Evolutionary conservation across 1,140 invertebrate genomes (phyloP), one percentile per base, ranked within the genome.

Genomic region (Nasonia giraulti): DNA sequence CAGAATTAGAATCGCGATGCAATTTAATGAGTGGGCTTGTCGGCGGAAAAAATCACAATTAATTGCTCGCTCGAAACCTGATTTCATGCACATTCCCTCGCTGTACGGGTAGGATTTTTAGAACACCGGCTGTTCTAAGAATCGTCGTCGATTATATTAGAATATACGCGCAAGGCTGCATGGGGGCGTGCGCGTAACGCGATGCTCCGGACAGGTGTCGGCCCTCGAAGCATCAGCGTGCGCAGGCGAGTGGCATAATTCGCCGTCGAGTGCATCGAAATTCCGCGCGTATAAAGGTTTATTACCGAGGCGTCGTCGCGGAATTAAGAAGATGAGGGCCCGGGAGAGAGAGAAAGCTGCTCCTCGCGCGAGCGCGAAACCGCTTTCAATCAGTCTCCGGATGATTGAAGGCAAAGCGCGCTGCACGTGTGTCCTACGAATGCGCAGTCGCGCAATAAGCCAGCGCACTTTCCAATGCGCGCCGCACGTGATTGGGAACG

Each of bases 401-500:
- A 33, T 71, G 68, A 71, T 71, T 33, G 23, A 27, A 71, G 23
- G 23, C 68, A n/a, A 10, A 7, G 62, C 62, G 1, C 11, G 62
- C 62, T 17, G 68, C 23, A 31, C 68, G 27, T 71, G 68, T 33
- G 68, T 62, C 55, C 55, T 37, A 37, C 33, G 33, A 37, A 37
- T 5, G 14, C 68, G 68, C 23, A 23, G 8, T 27, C 33, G 68
- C 23, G 23, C 4, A 69, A 71, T 31, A 33, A 71, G 23, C 23
- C 23, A 8, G 20, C 23, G 40, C 6, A 50, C 74, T 76, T 76
- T 76, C 74, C 12, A 74, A 74, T 77, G 44, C 40, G 31, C 33
- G 5, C 68, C 33, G 73, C 75, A 50, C 75, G 75, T 50, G 76
- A 78, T 62, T 78, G 50, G 76, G 50, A 62, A 78, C 27, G 50